Base-by-base conservation (phyloP, 2,797 vertebrate species). In the Fratercula arctica region DNA sequence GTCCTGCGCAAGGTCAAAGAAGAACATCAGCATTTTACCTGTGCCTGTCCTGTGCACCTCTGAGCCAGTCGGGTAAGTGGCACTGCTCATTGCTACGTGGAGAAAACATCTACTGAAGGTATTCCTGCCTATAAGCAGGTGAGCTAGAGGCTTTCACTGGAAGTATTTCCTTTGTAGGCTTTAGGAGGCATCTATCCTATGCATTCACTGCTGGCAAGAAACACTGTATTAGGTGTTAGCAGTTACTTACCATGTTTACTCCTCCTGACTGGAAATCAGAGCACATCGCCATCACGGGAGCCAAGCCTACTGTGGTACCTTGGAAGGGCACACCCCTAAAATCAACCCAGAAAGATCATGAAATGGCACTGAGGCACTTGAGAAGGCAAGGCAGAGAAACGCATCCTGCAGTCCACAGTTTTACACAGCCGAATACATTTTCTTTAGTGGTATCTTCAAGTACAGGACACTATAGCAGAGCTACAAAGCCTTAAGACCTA, bases 251-350 rank as follows among this genome's bases (percentile, higher is more conserved):
- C 98, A 98, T 98, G 97, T 99, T 99, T 37, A 99, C 98, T 39
- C 99, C 99, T 72, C 99, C 99, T 37, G 99, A 99, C 96, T 99
- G 99, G 97, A 99, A 99, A 83, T 99, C 98, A 0, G 99, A 99
- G 97, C 99, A 99, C 99, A 99, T 99, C 96, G 99, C 98, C 98
- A 99, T 99, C 83, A 99, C 98, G 0, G 99, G 99, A 61, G 99
- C 99, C 97, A 99, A 97, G 61, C 99, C 99, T 9, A 99, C 99
- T 64, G 99, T 99, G 81, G 99, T 99, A 79, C 99, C 99, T 33
- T 99, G 98, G 97, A 99, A 99, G 10, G 98, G 94, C 94, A 95
- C 96, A 37, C 99, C 99, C 95, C 99, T 99, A 95, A 43, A 98
- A 97, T 76, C 91, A 82, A 94, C 46, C 76, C 91, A 77, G 72